A percentile compares a stretch with the other conserved stretches of the same genome.
Conservation (phyloP, 2,888 invertebrate genomes). For the Caenorhabditis parvicauda region DNA sequence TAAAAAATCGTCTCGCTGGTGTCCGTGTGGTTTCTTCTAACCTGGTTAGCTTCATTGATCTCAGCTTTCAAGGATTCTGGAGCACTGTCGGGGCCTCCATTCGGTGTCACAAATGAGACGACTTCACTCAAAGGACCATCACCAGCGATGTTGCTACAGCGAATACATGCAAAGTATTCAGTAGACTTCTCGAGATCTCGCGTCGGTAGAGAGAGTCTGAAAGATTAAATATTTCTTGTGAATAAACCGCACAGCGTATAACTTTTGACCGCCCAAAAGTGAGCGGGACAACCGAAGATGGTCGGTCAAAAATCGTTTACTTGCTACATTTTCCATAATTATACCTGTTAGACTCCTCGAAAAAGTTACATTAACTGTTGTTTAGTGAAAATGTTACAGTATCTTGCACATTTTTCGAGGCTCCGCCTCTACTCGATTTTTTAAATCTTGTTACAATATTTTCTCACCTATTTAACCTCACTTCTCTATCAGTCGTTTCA, state of each 20-base stretch:
- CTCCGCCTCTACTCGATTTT: no score
- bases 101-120: slow-evolving; percentile 25
- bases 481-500: slow-evolving; percentile 20
- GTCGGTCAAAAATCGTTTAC: no score
- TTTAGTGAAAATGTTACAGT: background rate
- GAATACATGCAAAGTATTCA: slow-evolving; percentile 29
- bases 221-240: no score
- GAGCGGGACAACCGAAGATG: no score
- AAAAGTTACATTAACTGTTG: background rate
- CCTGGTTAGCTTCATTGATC: slow-evolving; percentile 41
- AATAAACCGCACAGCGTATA: no score
- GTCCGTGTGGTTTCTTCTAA: no score
- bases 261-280: no score
- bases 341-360: no score
- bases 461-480: slow-evolving; percentile 5
- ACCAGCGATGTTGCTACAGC: slow-evolving; percentile 34
- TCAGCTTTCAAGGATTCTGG: slow-evolving; percentile 24
- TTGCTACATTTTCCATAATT: no score
- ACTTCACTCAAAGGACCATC: slow-evolving; percentile 27
- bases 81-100: slow-evolving; percentile 38
- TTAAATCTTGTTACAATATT: background rate
- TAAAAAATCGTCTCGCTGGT: no score
- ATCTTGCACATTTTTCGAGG: background rate
- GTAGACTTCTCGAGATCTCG: slow-evolving; percentile 29
- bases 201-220: slow-evolving; percentile 21